Conservation (phyloP, 2,797 vertebrate genomes). For the Graptemys geographica region DNA sequence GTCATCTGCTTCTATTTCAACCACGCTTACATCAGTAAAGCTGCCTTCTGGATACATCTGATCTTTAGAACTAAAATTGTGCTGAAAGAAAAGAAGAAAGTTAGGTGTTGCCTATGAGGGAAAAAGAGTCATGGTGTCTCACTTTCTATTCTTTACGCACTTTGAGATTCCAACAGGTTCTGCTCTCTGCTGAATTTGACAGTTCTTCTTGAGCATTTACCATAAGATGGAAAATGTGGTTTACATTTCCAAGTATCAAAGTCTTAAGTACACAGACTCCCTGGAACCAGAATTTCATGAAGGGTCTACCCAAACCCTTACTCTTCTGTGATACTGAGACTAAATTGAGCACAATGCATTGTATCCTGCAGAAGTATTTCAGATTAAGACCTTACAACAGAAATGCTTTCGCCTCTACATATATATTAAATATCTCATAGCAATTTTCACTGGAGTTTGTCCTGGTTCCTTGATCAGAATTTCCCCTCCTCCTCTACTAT, state of each 20-base stretch:
- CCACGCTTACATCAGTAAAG: conserved; percentile 90
- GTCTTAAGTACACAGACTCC: neutral
- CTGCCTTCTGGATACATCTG: conserved; percentile 84
- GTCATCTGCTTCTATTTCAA: conserved; percentile 89
- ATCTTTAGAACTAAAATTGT: conserved; percentile 86
- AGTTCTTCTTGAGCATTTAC: neutral
- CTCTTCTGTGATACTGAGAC: neutral
- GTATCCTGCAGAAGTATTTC: neutral
- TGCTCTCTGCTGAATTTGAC: neutral
- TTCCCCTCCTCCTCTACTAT: neutral
- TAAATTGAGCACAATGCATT: neutral
- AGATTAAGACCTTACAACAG: neutral
- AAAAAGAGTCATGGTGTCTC: neutral
- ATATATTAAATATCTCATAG: neutral
- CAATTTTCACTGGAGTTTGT: neutral
- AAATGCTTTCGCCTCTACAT: neutral
- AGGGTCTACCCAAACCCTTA: neutral
- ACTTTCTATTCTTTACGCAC: neutral
- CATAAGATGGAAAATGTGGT: neutral
- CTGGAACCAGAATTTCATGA: neutral
- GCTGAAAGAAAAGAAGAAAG: conserved; percentile 78
- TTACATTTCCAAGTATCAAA: neutral
- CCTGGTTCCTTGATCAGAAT: neutral
- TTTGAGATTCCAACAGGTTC: neutral
- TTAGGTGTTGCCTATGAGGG: neutral